A percentile compares a stretch with the other conserved stretches of the same genome.
These are phyloP conservation scores for Plemyria rubiginata DNA, from an alignment of 2,888 invertebrate genomes.

Conservation along the genomic window DNA sequence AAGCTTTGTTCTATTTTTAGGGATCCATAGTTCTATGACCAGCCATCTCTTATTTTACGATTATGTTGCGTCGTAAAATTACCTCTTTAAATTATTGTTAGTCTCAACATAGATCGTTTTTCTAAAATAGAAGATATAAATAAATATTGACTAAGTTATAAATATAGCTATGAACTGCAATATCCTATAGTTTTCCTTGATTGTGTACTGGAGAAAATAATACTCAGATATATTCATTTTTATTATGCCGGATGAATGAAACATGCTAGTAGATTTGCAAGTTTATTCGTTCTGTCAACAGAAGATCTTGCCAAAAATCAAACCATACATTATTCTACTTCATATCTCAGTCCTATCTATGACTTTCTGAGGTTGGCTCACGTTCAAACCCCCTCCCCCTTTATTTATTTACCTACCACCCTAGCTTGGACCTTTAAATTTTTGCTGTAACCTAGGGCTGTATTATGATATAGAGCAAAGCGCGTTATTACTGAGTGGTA, in stretches of 20 bases:
- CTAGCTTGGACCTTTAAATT: neutral
- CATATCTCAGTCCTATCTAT: neutral
- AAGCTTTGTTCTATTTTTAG: slow-evolving; percentile 58
- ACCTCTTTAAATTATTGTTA: slow-evolving; percentile 27
- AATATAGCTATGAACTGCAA: slow-evolving; percentile 11
- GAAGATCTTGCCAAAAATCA: slow-evolving; percentile 17
- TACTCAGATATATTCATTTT: slow-evolving; percentile 24
- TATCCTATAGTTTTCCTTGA: slow-evolving; percentile 25
- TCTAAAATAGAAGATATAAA: slow-evolving; percentile 15
- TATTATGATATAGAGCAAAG: neutral
- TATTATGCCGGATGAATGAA: slow-evolving; percentile 31
- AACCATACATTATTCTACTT: slow-evolving; percentile 7
- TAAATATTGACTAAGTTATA: slow-evolving; percentile 1
- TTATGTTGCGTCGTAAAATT: slow-evolving; percentile 28
- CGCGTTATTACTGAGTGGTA: neutral
- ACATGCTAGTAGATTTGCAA: slow-evolving; percentile 30
- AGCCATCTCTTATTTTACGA: slow-evolving; percentile 41
- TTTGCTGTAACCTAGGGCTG: neutral
- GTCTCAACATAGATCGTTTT: slow-evolving; percentile 12
- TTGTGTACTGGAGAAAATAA: slow-evolving; percentile 28
- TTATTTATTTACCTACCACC: neutral
- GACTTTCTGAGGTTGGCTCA: neutral
- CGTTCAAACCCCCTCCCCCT: neutral
- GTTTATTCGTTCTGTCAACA: slow-evolving; percentile 24
- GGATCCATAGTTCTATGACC: slow-evolving; percentile 48